These are phyloP conservation scores for Pseudonaja textilis DNA, from an alignment of 2,113 vertebrate genomes.

Conservation along the genomic window DNA sequence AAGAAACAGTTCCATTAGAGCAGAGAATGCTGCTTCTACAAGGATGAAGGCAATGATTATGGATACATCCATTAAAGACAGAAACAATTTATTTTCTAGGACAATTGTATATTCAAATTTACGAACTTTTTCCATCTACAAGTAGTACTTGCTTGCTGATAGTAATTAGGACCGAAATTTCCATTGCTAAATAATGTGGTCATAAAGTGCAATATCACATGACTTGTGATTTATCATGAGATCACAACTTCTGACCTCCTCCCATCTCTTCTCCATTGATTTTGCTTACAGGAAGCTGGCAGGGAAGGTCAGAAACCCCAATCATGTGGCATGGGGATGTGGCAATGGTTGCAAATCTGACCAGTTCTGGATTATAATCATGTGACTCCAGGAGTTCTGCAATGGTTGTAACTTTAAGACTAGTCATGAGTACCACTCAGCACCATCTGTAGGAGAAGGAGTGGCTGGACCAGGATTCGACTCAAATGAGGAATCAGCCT, in stretches of 20 bases:
- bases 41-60: neutral
- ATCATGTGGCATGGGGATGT: neutral
- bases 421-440: neutral
- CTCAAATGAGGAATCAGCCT: neutral
- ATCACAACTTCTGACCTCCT: neutral
- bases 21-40: neutral
- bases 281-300: neutral
- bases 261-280: neutral
- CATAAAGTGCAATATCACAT: neutral
- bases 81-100: neutral
- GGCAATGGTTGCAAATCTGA: neutral
- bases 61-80: neutral
- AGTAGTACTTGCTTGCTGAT: neutral
- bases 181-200: neutral
- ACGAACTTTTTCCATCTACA: neutral
- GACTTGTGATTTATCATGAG: neutral
- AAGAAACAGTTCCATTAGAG: neutral
- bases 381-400: neutral
- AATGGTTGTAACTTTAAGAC: neutral
- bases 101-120: neutral
- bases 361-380: neutral
- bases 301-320: neutral
- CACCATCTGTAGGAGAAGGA: neutral
- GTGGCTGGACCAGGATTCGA: neutral
- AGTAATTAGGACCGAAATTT: neutral